A percentile compares a stretch with the other conserved stretches of the same genome.
Evolutionary conservation across 2,797 vertebrate species (phyloP).

Genomic region (Linurgus olivaceus): DNA sequence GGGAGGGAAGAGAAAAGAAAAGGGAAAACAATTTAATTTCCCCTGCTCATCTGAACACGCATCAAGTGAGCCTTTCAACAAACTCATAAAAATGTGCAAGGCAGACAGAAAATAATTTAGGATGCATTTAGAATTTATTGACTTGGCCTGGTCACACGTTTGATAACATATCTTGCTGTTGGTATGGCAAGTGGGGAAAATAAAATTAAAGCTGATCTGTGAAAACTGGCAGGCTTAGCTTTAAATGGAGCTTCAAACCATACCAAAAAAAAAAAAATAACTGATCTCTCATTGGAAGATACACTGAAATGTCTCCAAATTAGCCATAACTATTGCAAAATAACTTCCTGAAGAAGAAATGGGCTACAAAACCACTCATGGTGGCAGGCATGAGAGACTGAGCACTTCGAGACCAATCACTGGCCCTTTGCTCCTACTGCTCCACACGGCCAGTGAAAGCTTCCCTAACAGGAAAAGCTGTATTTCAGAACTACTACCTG

Average conservation of each 20-base stretch:
- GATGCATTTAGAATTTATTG: slow-evolving; percentile 12
- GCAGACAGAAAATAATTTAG: slow-evolving; percentile 12
- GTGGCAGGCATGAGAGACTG: background rate
- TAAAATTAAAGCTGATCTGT: background rate
- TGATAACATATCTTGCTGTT: background rate
- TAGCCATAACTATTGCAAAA: background rate
- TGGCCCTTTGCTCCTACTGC: background rate
- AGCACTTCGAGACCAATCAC: background rate
- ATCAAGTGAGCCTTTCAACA: background rate
- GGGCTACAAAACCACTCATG: background rate
- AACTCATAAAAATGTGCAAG: background rate
- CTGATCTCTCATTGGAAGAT: background rate
- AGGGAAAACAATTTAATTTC: slow-evolving; percentile 23
- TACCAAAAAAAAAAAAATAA: background rate
- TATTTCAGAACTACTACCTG: background rate
- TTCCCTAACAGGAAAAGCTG: background rate
- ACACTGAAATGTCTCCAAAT: background rate
- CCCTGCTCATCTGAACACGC: background rate
- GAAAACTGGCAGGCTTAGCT: background rate
- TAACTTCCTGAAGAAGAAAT: background rate
- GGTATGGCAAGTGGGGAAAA: background rate
- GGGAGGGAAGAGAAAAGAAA: background rate
- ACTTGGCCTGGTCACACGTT: background rate
- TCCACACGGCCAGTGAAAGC: fast-evolving
- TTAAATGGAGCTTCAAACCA: background rate